Evolutionary conservation across 2,113 vertebrate genomes (phyloP), one percentile per base, ranked within the genome.

Genomic region (Cebus imitator): DNA sequence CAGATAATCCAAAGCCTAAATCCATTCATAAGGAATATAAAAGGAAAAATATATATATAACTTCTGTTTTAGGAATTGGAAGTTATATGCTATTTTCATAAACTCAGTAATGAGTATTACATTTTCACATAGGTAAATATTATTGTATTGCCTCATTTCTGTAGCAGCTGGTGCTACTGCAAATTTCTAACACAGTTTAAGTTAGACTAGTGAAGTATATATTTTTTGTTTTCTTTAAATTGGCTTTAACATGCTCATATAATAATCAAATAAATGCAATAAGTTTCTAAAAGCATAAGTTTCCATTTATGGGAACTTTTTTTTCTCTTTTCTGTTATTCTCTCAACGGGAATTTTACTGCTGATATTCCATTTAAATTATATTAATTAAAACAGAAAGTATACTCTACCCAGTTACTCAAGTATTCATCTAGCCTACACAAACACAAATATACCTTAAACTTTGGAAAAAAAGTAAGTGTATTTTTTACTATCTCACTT

Each of bases 321-420:
- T 58, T 73, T 79, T 86, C 52, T 57, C 30, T 52, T 76, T 32
- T 87, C 30, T 79, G 50, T 61, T 92, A 55, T 55, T 89, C 64
- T 66, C 82, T 90, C 52, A 58, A 87, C 91, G 21, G 5, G 14
- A 75, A 95, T 37, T 78, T 6, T 48, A 68, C 20, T 75, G 30
- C 20, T 84, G 17, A 84, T 21, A 68, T 40, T 85, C 35, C 45
- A 79, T 52, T 86, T 50, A 45, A 78, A 50, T 70, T 93, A 45
- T 40, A 48, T 61, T 89, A 45, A 87, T 43, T 95, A 80, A 87
- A 94, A 75, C 6, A 79, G 16, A 92, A 81, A 95, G 25, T 86
- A 70, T 17, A 68, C 7, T 35, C 1, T 52, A 37, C 61, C 32
- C 55, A 40, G 1, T 45, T 52, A 70, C 37, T 90, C 20, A 90